A percentile compares a stretch with the other conserved stretches of the same genome.
Evolutionary conservation across 2,113 vertebrate species (phyloP).

Genomic region (Rafetus swinhoei): DNA sequence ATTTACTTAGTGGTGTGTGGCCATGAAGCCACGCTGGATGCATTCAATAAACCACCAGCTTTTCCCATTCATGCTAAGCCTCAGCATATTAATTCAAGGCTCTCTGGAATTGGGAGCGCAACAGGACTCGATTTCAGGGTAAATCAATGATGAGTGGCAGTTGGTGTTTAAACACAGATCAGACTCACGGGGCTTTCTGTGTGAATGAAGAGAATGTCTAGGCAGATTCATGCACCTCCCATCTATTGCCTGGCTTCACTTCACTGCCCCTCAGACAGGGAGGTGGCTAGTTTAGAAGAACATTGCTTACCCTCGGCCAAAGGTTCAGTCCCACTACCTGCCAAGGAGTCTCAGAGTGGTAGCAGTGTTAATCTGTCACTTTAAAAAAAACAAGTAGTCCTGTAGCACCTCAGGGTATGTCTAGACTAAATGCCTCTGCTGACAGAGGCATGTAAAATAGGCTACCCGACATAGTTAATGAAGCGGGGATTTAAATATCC

Average conservation of each 20-base stretch:
- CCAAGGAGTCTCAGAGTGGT: background rate
- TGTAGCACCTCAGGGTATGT: too few species aligned
- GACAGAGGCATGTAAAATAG: too few species aligned
- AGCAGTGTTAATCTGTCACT: too few species aligned
- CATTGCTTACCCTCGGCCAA: background rate
- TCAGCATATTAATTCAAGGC: constrained; percentile 37
- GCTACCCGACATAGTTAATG: too few species aligned
- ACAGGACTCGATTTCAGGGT: constrained; percentile 19
- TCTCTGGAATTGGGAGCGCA: background rate
- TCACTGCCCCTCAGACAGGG: background rate
- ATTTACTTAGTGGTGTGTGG: constrained; percentile 17
- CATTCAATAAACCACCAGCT: constrained; percentile 26
- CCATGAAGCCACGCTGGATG: background rate
- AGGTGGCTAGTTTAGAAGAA: background rate
- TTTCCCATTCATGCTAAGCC: constrained; percentile 6
- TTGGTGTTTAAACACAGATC: background rate
- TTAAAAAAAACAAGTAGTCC: too few species aligned
- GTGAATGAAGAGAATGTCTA: background rate
- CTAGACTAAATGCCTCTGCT: too few species aligned
- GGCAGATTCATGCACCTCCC: background rate
- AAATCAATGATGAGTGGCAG: background rate
- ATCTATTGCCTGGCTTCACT: background rate
- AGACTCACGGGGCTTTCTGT: background rate
- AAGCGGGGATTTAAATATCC: too few species aligned
- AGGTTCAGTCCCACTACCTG: background rate